Evolutionary conservation across 2,888 invertebrate genomes (phyloP).

Genomic region (Punctoribates punctum): DNA sequence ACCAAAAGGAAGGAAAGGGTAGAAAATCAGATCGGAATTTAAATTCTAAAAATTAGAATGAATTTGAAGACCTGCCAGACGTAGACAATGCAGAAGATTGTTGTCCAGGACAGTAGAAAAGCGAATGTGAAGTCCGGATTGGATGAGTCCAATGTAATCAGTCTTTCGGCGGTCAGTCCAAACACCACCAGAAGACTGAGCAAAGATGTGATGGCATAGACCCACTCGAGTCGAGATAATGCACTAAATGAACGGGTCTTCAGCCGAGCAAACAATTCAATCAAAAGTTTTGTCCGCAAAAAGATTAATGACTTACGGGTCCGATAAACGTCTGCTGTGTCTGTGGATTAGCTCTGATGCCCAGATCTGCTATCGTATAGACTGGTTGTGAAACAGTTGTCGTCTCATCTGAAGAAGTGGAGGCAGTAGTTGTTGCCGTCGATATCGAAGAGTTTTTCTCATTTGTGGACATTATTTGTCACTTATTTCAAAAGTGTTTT

Average conservation of each 20-base stretch:
- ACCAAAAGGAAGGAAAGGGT: neutral
- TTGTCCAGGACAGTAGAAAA: slow-evolving; percentile 40
- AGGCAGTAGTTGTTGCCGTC: neutral
- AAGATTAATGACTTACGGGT: slow-evolving; percentile 12
- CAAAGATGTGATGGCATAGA: slow-evolving; percentile 41
- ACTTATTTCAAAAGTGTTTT: too few species aligned
- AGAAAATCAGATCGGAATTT: neutral
- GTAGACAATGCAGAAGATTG: slow-evolving; percentile 11
- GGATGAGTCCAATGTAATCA: slow-evolving; percentile 40
- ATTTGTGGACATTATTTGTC: too few species aligned
- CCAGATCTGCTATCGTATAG: slow-evolving; percentile 29
- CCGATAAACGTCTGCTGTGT: slow-evolving; percentile 21
- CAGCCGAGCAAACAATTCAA: neutral
- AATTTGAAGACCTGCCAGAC: slow-evolving; percentile 15
- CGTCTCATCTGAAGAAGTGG: neutral
- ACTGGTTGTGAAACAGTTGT: neutral
- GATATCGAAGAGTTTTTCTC: neutral
- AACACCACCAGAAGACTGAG: slow-evolving; percentile 44
- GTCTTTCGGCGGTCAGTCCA: slow-evolving; percentile 44
- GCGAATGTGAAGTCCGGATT: slow-evolving; percentile 46
- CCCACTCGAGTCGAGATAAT: slow-evolving; percentile 43
- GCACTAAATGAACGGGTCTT: slow-evolving; percentile 12
- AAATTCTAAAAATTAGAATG: neutral
- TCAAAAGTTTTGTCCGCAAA: neutral
- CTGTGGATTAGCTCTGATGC: neutral